Base-by-base conservation (phyloP, 1,140 invertebrate genomes). In the Druon quercuslanigerum region DNA sequence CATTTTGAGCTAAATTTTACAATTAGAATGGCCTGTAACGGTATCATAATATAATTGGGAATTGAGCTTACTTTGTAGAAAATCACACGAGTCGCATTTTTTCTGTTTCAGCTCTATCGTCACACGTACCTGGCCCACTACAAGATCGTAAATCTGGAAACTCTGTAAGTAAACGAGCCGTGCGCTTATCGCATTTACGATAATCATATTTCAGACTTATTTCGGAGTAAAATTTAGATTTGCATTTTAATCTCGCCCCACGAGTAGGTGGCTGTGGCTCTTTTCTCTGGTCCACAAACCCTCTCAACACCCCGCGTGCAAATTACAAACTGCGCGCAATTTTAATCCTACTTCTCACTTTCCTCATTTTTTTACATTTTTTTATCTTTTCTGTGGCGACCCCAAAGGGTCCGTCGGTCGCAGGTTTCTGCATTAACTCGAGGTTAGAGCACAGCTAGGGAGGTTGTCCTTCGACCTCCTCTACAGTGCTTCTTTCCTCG, bases 51-150 rank as follows among this genome's bases (percentile, higher is more conserved):
- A 4, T 25, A 9, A 25, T 4, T 19, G 14, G 25, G 25, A 60
- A 12, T 17, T 19, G 6, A 17, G 4, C 17, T 8, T 12, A 4
- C 0, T n/a, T 71, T 71, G 17, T 8, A 72, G 50, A 19, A 72
- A 72, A 19, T 50, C 71, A 72, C 17, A 50, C 1, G 3, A 72
- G 74, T 7, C 51, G 75, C 73, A 82, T 84, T 78, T 82, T 85
- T 87, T 87, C 52, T 90, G 85, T 92, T 93, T 51, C 89, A 94
- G 93, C 85, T 93, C 76, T 94, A 92, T 82, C 90, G 93, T 74
- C 92, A 94, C 83, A 93, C 93, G 50, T 93, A 91, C 82, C 86
- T 92, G 81, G 93, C 93, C 77, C 89, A 91, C 75, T 93, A 94
- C 87, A 92, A 88, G 76, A 92, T 94, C 80, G 90, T 93, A 75